Evolutionary conservation across 2,888 invertebrate species (phyloP).

Genomic region (Drosophila birchii): DNA sequence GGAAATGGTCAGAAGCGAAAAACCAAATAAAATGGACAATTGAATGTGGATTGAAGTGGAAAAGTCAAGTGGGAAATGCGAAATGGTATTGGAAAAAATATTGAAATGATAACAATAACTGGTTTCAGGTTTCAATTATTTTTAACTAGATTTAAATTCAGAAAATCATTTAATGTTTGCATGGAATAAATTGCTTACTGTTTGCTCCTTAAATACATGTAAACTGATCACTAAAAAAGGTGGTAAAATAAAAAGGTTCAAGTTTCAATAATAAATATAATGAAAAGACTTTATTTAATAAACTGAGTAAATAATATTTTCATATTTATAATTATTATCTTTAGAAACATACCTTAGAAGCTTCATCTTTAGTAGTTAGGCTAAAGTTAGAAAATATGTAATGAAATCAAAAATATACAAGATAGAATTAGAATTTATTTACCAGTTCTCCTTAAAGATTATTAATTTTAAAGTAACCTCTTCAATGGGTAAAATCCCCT

Average conservation of each 20-base stretch:
- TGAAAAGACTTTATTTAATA: not conserved
- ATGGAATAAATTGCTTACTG: too few species aligned
- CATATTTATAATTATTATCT: not conserved
- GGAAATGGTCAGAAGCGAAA: conserved; percentile 17
- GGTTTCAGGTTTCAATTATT: not conserved
- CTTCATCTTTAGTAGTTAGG: not conserved
- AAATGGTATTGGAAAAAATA: not conserved
- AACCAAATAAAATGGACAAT: conserved; percentile 41
- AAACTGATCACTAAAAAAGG: too few species aligned
- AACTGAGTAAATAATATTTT: not conserved
- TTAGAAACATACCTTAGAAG: not conserved
- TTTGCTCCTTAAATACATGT: too few species aligned
- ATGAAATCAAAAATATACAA: not conserved
- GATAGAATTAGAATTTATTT: not conserved
- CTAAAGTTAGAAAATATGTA: not conserved
- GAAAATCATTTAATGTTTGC: not conserved
- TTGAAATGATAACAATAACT: not conserved
- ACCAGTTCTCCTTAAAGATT: too few species aligned
- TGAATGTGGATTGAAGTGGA: conserved; percentile 4
- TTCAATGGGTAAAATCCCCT: not conserved
- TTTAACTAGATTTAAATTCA: too few species aligned
- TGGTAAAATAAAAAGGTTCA: too few species aligned
- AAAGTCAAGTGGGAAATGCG: not conserved
- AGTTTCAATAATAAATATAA: too few species aligned
- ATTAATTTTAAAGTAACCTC: not conserved